Percentiles rank a stretch among this genome's conserved stretches.
phyloP scores from a whole-genome alignment of 2,113 vertebrate species.

The Oriolus oriolus region DNA sequence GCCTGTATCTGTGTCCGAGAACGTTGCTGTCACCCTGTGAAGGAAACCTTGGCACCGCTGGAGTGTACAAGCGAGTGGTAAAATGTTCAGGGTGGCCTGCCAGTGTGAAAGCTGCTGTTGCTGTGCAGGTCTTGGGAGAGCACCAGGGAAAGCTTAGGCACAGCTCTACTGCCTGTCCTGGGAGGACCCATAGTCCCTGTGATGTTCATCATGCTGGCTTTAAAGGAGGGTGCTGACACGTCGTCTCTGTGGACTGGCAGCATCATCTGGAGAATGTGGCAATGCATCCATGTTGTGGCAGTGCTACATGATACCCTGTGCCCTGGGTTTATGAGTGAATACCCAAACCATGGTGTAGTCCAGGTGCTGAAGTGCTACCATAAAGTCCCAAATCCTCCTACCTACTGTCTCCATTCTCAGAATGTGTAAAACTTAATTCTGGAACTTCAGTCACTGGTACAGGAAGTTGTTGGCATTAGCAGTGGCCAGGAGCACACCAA shows the following conservation, averaged over 20 bases:
- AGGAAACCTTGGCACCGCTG: background rate
- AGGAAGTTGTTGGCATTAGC: background rate
- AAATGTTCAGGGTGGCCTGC: background rate
- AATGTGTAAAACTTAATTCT: background rate
- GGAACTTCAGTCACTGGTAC: background rate
- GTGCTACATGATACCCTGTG: too few species aligned
- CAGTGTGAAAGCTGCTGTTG: background rate
- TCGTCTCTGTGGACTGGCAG: background rate
- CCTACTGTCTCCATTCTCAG: background rate
- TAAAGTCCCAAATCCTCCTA: background rate
- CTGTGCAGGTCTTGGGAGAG: background rate
- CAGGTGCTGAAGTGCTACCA: background rate
- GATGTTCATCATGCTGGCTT: background rate
- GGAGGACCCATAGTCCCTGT: background rate
- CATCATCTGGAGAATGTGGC: background rate
- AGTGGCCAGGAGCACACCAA: background rate
- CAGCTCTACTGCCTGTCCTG: background rate
- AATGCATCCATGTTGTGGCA: background rate
- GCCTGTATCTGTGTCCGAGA: background rate
- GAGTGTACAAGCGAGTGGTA: background rate
- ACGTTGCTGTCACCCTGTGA: background rate
- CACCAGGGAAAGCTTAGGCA: background rate
- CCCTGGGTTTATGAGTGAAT: background rate
- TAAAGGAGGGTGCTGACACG: background rate
- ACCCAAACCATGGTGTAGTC: background rate